phyloP scores from a whole-genome alignment of 2,888 invertebrate genomes.

The Halocaridina rubra region DNA sequence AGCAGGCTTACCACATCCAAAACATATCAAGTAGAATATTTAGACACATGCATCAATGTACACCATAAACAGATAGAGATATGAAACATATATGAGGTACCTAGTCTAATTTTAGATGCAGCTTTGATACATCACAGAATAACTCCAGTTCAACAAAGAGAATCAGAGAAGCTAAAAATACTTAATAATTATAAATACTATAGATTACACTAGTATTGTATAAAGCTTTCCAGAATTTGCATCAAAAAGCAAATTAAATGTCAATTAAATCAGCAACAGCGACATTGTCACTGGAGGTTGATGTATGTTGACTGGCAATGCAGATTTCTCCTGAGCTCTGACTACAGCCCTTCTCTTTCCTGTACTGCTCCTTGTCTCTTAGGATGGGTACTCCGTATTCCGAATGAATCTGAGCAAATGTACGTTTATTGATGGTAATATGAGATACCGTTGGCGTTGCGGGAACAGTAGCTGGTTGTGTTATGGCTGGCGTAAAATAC shows the following conservation, averaged over 20 bases:
- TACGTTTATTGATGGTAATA: slow-evolving; percentile 33
- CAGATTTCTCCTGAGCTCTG: background rate
- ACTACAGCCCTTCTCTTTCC: background rate
- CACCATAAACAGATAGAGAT: too few species aligned
- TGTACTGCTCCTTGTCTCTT: slow-evolving; percentile 36
- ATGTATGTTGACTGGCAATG: background rate
- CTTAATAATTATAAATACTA: too few species aligned
- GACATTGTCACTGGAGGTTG: background rate
- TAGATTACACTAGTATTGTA: too few species aligned
- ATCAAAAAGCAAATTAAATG: background rate
- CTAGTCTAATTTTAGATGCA: too few species aligned
- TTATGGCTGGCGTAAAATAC: slow-evolving; percentile 9
- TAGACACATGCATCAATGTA: too few species aligned
- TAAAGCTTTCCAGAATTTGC: too few species aligned
- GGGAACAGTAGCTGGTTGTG: background rate
- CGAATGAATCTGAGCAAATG: slow-evolving; percentile 50
- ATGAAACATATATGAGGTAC: too few species aligned
- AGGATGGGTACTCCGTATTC: slow-evolving; percentile 53
- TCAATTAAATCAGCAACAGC: background rate
- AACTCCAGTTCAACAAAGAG: too few species aligned
- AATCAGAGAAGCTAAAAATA: too few species aligned
- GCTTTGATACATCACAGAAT: too few species aligned
- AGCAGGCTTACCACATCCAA: too few species aligned
- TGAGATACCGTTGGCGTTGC: slow-evolving; percentile 15
- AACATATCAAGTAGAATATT: too few species aligned